These are phyloP conservation scores for Lindbergichthys nudifrons DNA, from an alignment of 2,797 vertebrate genomes.

Conservation along the genomic window DNA sequence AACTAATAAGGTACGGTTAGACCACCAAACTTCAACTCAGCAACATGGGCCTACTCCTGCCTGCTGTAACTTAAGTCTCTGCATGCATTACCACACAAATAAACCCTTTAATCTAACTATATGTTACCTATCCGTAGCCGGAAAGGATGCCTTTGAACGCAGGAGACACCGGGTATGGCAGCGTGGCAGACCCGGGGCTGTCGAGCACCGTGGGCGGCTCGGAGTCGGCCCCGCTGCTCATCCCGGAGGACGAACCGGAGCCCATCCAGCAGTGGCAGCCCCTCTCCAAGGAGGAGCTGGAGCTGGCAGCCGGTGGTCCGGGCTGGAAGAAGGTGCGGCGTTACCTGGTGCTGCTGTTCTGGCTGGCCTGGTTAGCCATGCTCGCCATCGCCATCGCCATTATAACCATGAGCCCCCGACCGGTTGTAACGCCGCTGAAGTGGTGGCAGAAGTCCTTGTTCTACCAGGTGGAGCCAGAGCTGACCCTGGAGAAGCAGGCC, in stretches of 20 bases:
- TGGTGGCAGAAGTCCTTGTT: slow-evolving; percentile 87
- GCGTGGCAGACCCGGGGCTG: slow-evolving; percentile 31
- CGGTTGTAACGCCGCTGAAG: slow-evolving; percentile 41
- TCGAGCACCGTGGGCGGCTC: slow-evolving; percentile 28
- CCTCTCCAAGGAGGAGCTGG: slow-evolving; percentile 78
- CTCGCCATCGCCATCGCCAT: slow-evolving; percentile 70
- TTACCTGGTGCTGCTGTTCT: slow-evolving; percentile 79
- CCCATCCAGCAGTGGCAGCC: slow-evolving; percentile 55
- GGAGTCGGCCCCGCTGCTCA: slow-evolving; percentile 73
- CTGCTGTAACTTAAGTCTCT: no score
- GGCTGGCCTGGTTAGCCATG: slow-evolving; percentile 76
- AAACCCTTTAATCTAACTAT: not conserved
- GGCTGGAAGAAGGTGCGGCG: slow-evolving; percentile 79
- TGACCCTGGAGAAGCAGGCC: slow-evolving; percentile 40
- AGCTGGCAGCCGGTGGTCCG: slow-evolving; percentile 59
- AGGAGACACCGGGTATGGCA: slow-evolving; percentile 69
- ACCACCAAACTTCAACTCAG: not conserved
- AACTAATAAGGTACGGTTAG: slow-evolving; percentile 7
- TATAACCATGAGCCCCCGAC: slow-evolving; percentile 69
- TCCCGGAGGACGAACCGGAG: slow-evolving; percentile 46
- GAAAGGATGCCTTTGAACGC: slow-evolving; percentile 77
- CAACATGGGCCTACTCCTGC: no score
- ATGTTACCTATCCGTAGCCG: slow-evolving; percentile 37
- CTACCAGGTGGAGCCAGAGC: slow-evolving; percentile 71
- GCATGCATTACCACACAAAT: not conserved